Evolutionary conservation across 2,888 invertebrate genomes (phyloP), one percentile per base, ranked within the genome.

Genomic region (Hymenopus coronatus): DNA sequence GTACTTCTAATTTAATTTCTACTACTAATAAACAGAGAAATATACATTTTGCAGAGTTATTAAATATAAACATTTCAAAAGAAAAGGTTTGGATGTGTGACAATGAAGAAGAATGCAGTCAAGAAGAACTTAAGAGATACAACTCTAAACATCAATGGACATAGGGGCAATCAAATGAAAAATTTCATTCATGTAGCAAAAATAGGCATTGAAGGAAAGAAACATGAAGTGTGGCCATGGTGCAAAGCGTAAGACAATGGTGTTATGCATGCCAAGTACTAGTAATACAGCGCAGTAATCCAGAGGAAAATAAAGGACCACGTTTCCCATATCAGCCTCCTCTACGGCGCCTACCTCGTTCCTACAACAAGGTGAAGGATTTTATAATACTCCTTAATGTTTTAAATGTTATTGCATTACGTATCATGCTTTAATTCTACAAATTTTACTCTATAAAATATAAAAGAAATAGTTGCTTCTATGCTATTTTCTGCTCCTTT

Each of bases 241-340:
- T 88, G 85, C 83, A 83, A 83, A 87, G 85, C 87, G 90, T 90
- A 90, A 91, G 91, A 86, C 89, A 54, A 84, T 89, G 90, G 88
- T 92, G 92, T 91, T 91, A 92, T 90, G 92, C 92, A 83, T 92
- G 92, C 91, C 92, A 92, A 89, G 91, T 91, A 89, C 90, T 92
- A 88, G 88, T 87, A 25, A 82, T 84, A 70, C 89, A 83, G 20
- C 83, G 84, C 40, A 54, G 82, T 46, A 88, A 84, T n/a, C 25
- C 84, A n/a, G 30, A 54, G n/a, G 33, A 83, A 28, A 85, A 85
- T 28, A 12, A 28, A 84, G 89, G 89, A 14, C 93, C 93, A 27
- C 91, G 91, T 90, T 93, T 93, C 91, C 93, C 93, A 85, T 93
- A 93, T 91, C 92, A 92, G 90, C 92, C 93, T 27, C 93, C 93